phyloP scores from a whole-genome alignment of 2,113 vertebrate genomes.

The Tringa solitaria region DNA sequence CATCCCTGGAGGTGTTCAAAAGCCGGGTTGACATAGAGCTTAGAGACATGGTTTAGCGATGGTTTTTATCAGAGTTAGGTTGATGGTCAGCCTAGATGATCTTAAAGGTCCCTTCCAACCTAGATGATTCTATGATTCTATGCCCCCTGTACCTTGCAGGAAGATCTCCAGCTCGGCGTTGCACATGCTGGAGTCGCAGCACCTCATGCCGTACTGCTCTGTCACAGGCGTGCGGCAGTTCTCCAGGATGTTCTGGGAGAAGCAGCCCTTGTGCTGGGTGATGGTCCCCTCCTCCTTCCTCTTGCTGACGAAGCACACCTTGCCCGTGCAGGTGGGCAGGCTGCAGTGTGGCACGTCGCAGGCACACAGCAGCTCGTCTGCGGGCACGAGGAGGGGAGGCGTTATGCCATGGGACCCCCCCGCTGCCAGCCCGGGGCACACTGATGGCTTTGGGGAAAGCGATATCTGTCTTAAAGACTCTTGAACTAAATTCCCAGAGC shows the following conservation, averaged over 20 bases:
- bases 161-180: slow-evolving; percentile 19
- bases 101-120: too few species aligned
- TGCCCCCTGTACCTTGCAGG: not conserved
- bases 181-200: slow-evolving; percentile 54
- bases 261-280: slow-evolving; percentile 41
- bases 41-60: too few species aligned
- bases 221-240: not conserved
- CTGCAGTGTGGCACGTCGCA: slow-evolving; percentile 9
- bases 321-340: slow-evolving; percentile 44
- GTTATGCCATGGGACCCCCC: accelerated
- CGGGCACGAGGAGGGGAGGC: accelerated
- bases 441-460: not conserved
- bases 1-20: too few species aligned
- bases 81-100: too few species aligned
- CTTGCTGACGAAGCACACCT: slow-evolving; percentile 63
- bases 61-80: too few species aligned
- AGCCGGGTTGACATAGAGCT: too few species aligned
- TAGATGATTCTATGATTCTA: too few species aligned
- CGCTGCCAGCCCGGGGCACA: accelerated
- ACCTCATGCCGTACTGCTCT: not conserved
- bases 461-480: not conserved
- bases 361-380: slow-evolving; percentile 30
- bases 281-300: not conserved
- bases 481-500: accelerated
- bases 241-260: slow-evolving; percentile 19